Conservation (phyloP, 2,797 vertebrate genomes). For the Micrastur ruficollis region DNA sequence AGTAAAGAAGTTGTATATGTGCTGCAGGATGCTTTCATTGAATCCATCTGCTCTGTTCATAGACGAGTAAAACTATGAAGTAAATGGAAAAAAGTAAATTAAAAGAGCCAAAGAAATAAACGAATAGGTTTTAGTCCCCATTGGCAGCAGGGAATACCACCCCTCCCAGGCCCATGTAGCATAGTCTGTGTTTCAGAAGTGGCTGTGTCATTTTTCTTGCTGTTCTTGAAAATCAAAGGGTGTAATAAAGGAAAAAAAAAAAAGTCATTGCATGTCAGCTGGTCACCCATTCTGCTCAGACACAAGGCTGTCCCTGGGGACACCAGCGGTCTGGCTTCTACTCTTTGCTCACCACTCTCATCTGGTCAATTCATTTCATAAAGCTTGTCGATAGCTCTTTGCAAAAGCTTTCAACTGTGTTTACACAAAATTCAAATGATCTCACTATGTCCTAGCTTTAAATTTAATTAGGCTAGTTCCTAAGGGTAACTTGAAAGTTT, state of each 20-base stretch:
- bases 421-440: not conserved
- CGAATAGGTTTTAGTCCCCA: not conserved
- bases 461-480: not conserved
- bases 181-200: not conserved
- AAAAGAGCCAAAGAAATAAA: conserved; percentile 4
- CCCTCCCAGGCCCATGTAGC: not conserved
- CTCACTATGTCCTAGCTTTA: not conserved
- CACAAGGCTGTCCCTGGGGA: not conserved
- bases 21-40: conserved; percentile 2
- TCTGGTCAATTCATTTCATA: not conserved
- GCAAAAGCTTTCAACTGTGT: not conserved
- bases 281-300: not conserved
- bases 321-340: not conserved
- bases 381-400: not conserved
- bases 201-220: not conserved
- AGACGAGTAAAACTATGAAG: not conserved
- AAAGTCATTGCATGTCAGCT: not conserved
- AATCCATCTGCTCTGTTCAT: not conserved
- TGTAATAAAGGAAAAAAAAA: not conserved
- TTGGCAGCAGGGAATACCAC: not conserved
- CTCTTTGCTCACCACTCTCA: not conserved
- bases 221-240: not conserved
- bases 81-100: not conserved
- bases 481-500: not conserved
- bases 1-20: not conserved